Base-by-base conservation (phyloP, 2,797 vertebrate species). In the Agapornis canus region DNA sequence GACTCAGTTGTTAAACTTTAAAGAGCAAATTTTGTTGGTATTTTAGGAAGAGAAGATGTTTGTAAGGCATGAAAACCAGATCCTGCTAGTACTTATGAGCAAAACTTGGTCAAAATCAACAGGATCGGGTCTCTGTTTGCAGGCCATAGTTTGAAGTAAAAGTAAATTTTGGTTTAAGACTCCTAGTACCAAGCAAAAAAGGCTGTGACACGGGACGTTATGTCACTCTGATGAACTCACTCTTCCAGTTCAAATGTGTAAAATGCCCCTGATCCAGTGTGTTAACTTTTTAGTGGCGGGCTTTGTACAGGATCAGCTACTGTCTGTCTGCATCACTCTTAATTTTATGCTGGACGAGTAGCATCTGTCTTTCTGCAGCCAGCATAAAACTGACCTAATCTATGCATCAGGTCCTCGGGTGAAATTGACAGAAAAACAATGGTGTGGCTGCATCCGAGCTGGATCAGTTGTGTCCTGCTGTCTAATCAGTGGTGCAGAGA, bases 331-430 rank as follows among this genome's bases (percentile, higher is more conserved):
- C 94, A 73, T 52, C 48, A 13, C 76, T 71, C 68, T 35, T 29
- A 10, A 39, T 89, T 89, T 87, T 16, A 83, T 29, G 84, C 91
- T 26, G 76, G 94, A 80, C 82, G 42, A 92, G 91, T 87, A 77
- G 72, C 92, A 80, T 80, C 77, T 59, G 91, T 56, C 89, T 87
- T 80, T 92, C 91, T 45, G 89, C 75, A 82, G 91, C 69, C 84
- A 82, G 78, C 86, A 43, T 51, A 66, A 82, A 91, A 59, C 82
- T 22, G 88, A 57, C 88, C 52, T 22, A 59, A 84, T 83, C 93
- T 78, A 40, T 77, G 92, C 86, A 86, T 56, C 71, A 60, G 47
- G 54, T 90, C 75, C 94, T 26, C 35, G 13, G 20, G 70, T 73
- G 92, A 76, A 84, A 59, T 47, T 72, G 92, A 84, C 86, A 79